Base-by-base conservation (phyloP, 2,888 invertebrate species). In the Punctoribates punctum region DNA sequence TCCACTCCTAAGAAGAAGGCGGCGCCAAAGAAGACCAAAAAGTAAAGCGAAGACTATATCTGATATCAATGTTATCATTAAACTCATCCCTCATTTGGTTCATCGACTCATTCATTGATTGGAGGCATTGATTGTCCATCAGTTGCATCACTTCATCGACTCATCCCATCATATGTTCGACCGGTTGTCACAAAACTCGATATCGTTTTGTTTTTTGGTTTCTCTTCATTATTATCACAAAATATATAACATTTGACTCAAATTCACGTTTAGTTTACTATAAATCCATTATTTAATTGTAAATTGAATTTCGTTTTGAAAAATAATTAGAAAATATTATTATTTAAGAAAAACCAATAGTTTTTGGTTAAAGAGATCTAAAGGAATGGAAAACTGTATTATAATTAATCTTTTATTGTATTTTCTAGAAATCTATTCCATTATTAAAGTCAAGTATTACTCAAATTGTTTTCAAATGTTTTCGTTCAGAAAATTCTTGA, bases 1-100 rank as follows among this genome's bases (percentile, higher is more conserved):
- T 17, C 48, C 13, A 42, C 73, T 1, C 73, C 73, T 17, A 73
- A 73, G 73, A 73, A 73, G 48, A 73, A 73, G 70, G 70, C 70
- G 48, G 51, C 73, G 46, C 73, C 73, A 1, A 73, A 73, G 29
- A 73, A 73, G 73, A 15, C 72, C 2, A 73, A 73, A 48, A 73
- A 73, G 46, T 73, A 73, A 48, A 46, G 11, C 17, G 20, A 2
- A 17, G 9, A 67, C 38, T n/a, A 20, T 25, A 5, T 13, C 20
- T 67, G n/a, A 67, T 8, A 67, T 67, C 67, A n/a, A 34, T 34
- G 67, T 67, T 67, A 38, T 67, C 67, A n/a, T 67, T 38, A 5
- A 17, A 38, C 27, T 27, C 60, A 60, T 60, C 3, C 9, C 27
- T 27, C 60, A 60, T 13, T 17, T 17, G 17, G n/a, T 38, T 38